A percentile compares a stretch with the other conserved stretches of the same genome.
Evolutionary conservation across 2,888 invertebrate species (phyloP).

Genomic region (Standfussiana lucernea): DNA sequence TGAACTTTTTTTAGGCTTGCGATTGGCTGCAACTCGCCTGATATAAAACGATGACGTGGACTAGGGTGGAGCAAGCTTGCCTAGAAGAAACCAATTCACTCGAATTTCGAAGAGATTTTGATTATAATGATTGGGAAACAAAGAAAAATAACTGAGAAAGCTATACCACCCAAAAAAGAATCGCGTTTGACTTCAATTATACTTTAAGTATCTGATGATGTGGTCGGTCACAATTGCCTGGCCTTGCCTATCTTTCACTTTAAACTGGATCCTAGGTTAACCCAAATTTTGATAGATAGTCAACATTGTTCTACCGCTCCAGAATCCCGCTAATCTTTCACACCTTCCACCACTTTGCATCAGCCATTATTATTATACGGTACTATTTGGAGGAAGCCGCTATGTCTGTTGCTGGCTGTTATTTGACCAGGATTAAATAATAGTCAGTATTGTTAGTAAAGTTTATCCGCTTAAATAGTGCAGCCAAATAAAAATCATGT

Average conservation of each 20-base stretch:
- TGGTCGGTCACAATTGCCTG: neutral
- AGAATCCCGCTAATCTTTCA: slow-evolving; percentile 33
- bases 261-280: neutral
- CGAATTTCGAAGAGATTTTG: too few relatives aligned
- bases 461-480: neutral
- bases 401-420: slow-evolving; percentile 61
- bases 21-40: too few relatives aligned
- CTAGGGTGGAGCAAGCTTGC: too few relatives aligned
- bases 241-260: neutral
- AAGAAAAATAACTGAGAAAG: too few relatives aligned
- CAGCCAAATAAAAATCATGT: too few relatives aligned
- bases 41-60: too few relatives aligned
- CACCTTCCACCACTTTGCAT: slow-evolving; percentile 28
- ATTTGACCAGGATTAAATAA: slow-evolving; percentile 63
- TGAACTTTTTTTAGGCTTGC: too few relatives aligned
- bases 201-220: neutral
- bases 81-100: too few relatives aligned
- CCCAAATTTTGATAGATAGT: neutral
- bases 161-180: neutral
- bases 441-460: slow-evolving; percentile 32
- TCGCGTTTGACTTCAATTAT: neutral
- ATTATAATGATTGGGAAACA: too few relatives aligned
- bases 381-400: slow-evolving; percentile 30
- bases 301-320: neutral
- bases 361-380: slow-evolving; percentile 49